Percentiles rank a stretch among this genome's conserved stretches.
phyloP scores from a whole-genome alignment of 23 tunicate species.

The Pegea sp. region DNA sequence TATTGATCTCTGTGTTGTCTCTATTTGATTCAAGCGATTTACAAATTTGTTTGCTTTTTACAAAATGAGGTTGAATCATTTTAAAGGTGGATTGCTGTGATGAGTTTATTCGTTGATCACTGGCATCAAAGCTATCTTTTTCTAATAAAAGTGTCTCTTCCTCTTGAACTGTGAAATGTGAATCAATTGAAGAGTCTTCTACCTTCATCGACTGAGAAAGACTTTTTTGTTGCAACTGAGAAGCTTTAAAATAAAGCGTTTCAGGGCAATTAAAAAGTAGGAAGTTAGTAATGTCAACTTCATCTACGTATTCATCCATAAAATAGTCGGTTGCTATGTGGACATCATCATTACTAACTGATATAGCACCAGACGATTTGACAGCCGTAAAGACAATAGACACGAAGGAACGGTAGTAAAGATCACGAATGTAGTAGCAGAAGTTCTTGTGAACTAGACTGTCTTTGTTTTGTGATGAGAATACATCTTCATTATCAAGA shows the following conservation, averaged over 20 bases:
- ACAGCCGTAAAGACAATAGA: constrained; percentile 22
- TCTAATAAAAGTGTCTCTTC: too few relatives aligned
- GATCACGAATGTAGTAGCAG: constrained; percentile 6
- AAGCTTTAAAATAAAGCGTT: constrained; percentile 24
- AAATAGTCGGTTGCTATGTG: constrained; percentile 38
- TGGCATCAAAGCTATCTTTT: too few relatives aligned
- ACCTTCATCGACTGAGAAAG: too few relatives aligned
- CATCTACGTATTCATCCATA: constrained; percentile 50
- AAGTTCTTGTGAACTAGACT: constrained; percentile 2
- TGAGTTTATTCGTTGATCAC: too few relatives aligned
- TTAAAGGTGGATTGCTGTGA: too few relatives aligned
- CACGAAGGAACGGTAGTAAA: constrained; percentile 31
- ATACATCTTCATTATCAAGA: constrained; percentile 17
- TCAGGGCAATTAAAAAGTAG: constrained; percentile 56
- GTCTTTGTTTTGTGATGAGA: constrained; percentile 6
- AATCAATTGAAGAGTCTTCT: too few relatives aligned
- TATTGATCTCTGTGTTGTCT: too few relatives aligned
- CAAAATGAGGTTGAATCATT: too few relatives aligned
- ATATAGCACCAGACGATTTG: constrained; percentile 3
- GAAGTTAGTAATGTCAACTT: constrained; percentile 84
- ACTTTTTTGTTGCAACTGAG: background rate
- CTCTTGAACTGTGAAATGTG: too few relatives aligned
- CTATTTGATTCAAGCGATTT: too few relatives aligned
- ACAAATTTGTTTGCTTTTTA: too few relatives aligned
- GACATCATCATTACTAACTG: constrained; percentile 34